Percentiles rank a stretch among this genome's conserved stretches.
phyloP scores from a whole-genome alignment of 2,797 vertebrate genomes.

The Sebastiscus tertius region DNA sequence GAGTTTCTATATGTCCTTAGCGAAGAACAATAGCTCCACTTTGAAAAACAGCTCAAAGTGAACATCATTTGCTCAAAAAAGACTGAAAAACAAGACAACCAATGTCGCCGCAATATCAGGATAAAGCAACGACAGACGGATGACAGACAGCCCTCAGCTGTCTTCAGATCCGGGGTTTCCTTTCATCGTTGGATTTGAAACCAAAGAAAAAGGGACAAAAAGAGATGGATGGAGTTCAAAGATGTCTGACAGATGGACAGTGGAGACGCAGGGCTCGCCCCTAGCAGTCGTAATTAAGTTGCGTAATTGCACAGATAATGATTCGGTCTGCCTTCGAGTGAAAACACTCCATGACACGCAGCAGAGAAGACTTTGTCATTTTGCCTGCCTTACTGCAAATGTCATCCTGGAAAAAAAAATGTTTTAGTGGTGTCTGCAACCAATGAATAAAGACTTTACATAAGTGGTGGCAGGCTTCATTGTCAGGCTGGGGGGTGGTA shows the following conservation, averaged over 20 bases:
- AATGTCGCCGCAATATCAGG: slow-evolving; percentile 18
- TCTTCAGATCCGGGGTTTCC: slow-evolving; percentile 18
- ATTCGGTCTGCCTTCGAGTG: slow-evolving; percentile 70
- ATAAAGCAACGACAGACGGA: slow-evolving; percentile 44
- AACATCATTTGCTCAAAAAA: slow-evolving; percentile 32
- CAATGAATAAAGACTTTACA: slow-evolving; percentile 41
- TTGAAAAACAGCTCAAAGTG: slow-evolving; percentile 24
- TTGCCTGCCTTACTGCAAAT: slow-evolving; percentile 40
- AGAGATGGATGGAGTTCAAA: slow-evolving; percentile 64
- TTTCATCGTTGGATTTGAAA: slow-evolving; percentile 35
- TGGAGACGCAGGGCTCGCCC: slow-evolving; percentile 49
- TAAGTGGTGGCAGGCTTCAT: slow-evolving; percentile 27
- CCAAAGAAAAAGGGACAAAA: slow-evolving; percentile 27
- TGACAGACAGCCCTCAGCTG: slow-evolving; percentile 55
- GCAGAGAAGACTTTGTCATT: slow-evolving; percentile 54
- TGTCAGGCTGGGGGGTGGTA: slow-evolving; percentile 22
- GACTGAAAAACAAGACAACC: slow-evolving; percentile 28
- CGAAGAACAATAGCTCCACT: slow-evolving; percentile 14
- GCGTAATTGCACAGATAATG: slow-evolving; percentile 76
- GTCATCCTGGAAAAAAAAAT: slow-evolving; percentile 20
- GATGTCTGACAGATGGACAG: slow-evolving; percentile 70
- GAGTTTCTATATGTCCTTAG: slow-evolving; percentile 8
- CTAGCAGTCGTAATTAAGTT: slow-evolving; percentile 72
- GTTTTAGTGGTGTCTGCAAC: slow-evolving; percentile 21
- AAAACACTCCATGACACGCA: slow-evolving; percentile 60